A percentile compares a stretch with the other conserved stretches of the same genome.
Evolutionary conservation across 2,797 vertebrate genomes (phyloP).

Genomic region (Heterohyrax brucei): DNA sequence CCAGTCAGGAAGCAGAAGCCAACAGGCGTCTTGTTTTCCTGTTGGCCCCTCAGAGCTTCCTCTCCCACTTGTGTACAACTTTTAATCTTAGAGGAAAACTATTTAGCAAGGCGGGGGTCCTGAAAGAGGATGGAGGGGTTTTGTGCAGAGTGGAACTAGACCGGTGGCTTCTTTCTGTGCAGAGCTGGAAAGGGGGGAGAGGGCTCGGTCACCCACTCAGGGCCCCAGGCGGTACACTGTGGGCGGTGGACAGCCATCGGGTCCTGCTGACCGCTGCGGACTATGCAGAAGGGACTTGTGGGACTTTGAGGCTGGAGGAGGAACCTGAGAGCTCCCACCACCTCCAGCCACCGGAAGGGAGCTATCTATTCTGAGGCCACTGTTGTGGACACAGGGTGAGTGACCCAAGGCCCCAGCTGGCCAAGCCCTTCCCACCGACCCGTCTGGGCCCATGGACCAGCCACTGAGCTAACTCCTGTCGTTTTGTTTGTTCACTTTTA

Average conservation of each 20-base stretch:
- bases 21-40: constrained; percentile 69
- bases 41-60: constrained; percentile 75
- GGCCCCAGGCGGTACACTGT: not conserved
- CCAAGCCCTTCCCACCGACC: not conserved
- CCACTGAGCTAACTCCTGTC: too few species aligned
- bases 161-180: constrained; percentile 70
- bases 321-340: not conserved
- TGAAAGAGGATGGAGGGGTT: constrained; percentile 89
- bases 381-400: too few species aligned
- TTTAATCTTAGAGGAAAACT: constrained; percentile 76
- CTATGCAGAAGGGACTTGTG: not conserved
- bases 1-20: constrained; percentile 73
- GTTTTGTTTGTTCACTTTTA: too few species aligned
- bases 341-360: not conserved
- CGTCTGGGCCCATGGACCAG: too few species aligned
- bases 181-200: constrained; percentile 9
- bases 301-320: not conserved
- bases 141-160: constrained; percentile 87
- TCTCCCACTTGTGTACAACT: not conserved
- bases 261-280: not conserved
- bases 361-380: too few species aligned
- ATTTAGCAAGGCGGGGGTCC: constrained; percentile 85
- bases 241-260: too few species aligned
- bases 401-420: not conserved
- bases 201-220: constrained; percentile 14